Evolutionary conservation across 35 echinoderm and acorn worm genomes (phyloP), one percentile per base, ranked within the genome.

Genomic region (Eucidaris tribuloides): DNA sequence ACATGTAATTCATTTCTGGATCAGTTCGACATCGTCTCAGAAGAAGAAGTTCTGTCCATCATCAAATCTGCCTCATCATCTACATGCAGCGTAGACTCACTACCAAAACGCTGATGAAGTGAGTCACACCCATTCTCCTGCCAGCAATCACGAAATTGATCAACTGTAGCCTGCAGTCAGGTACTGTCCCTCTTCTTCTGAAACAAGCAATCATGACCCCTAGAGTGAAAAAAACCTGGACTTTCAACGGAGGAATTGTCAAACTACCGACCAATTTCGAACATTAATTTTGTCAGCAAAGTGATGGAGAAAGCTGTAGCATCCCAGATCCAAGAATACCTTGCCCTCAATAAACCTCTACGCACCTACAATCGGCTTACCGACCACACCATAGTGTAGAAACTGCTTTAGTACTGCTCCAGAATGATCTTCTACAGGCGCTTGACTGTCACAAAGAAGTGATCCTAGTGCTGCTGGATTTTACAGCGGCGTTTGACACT

Each of bases 401-500:
- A 45, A 90, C 87, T n/a, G 92, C 92, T 23, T n/a, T 91, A 40
- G 29, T 88, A 3, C 48, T 44, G 46, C 72, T 94, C 7, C 71
- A 89, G 45, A 94, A 89, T 34, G 87, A 96, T 63, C 68, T 82
- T 52, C 63, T 90, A 17, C 20, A 0, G 22, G 62, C 92, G 19
- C 48, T 96, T 37, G 77, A 96, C 42, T 46, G 59, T 31, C 62
- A 62, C 0, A 49, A 87, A 46, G 92, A 90, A 65, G 88, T 79
- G 41, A 35, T 94, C 42, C 37, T 94, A 20, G 60, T 90, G 11
- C 41, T 90, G 27, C 60, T 90, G 11, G 87, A 94, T 54, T 90
- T 90, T 44, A 84, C 66, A 46, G 62, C 92, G 23, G 92, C 92
- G 60, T 90, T 93, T 70, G 91, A 93, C 41, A 82, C 92, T 2